Base-by-base conservation (phyloP, 2,113 vertebrate genomes). In the Nymphicus hollandicus region DNA sequence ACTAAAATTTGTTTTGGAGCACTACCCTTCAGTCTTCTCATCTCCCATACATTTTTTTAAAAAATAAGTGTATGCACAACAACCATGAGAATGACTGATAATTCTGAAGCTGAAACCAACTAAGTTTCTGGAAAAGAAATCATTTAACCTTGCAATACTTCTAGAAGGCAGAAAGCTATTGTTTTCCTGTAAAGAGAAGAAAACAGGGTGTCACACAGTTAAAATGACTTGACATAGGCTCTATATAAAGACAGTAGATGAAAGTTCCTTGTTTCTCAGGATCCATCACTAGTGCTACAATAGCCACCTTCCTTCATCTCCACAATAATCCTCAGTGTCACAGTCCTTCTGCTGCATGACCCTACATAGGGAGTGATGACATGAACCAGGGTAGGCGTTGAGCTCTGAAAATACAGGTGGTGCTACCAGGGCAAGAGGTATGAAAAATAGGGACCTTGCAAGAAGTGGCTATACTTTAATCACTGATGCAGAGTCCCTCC, bases 1-100 rank as follows among this genome's bases (percentile, higher is more conserved):
- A 89, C 93, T 79, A 41, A 94, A 88, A 88, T 96, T 94, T 97
- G 58, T 84, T 92, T 94, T 96, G 95, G 95, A 96, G 70, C 61
- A 70, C 52, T 93, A 91, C 24, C 47, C 41, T 91, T 86, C 65
- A 90, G 81, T 83, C 76, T 83, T 94, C 63, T 86, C 46, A 37
- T 91, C 50, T 86, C 55, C 80, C 81, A 86, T 74, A 77, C 22
- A 29, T 83, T 92, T 78, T 86, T 23, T 17, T 17, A 44, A 74
- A 77, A 71, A 88, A 28, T 29, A 83, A 88, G 50, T 18, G 9
- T 66, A 69, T 71, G 44, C 70, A 74, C 44, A 95, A 77, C 76
- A 88, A 49, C 41, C 58, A 86, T 88, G 53, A 95, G 80, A 93
- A 91, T 69, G 31, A 47, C 69, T 43, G 50, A 68, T 80, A 69